A percentile compares a stretch with the other conserved stretches of the same genome.
Conservation (phyloP, 2,113 vertebrate genomes). For the Uropsilus gracilis region DNA sequence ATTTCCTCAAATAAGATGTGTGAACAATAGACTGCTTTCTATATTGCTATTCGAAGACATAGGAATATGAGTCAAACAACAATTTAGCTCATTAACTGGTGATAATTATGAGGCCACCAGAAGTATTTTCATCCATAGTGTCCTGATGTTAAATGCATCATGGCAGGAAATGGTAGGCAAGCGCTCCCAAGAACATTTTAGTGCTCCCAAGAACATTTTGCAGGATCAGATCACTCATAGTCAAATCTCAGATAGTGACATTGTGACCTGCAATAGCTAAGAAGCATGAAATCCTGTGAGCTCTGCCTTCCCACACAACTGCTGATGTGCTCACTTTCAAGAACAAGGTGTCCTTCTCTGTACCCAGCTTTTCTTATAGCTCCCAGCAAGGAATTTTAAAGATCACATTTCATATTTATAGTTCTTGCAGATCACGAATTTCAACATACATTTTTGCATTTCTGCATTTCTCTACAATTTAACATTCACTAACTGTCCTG, state of each 20-base stretch:
- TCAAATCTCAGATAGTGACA: not conserved
- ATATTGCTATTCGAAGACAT: not conserved
- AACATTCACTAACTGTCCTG: no score
- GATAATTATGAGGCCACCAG: not conserved
- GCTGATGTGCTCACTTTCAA: not conserved
- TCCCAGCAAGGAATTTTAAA: not conserved
- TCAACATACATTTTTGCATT: slow-evolving; percentile 18
- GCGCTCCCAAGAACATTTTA: not conserved
- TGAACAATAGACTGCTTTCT: not conserved
- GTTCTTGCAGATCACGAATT: slow-evolving; percentile 45
- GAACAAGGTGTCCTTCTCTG: not conserved
- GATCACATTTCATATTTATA: slow-evolving; percentile 11
- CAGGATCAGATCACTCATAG: not conserved
- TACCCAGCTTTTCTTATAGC: not conserved
- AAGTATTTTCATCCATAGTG: not conserved
- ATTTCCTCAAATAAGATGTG: not conserved
- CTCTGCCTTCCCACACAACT: not conserved
- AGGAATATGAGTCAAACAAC: not conserved
- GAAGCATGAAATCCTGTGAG: not conserved
- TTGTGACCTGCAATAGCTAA: not conserved
- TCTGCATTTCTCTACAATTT: not conserved
- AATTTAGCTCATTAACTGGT: not conserved
- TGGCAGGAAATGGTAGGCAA: not conserved
- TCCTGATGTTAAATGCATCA: not conserved
- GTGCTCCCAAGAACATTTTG: not conserved